Percentiles rank a stretch among this genome's conserved stretches.
Evolutionary conservation across 2,797 vertebrate genomes (phyloP).

Genomic region (Anabas testudineus): DNA sequence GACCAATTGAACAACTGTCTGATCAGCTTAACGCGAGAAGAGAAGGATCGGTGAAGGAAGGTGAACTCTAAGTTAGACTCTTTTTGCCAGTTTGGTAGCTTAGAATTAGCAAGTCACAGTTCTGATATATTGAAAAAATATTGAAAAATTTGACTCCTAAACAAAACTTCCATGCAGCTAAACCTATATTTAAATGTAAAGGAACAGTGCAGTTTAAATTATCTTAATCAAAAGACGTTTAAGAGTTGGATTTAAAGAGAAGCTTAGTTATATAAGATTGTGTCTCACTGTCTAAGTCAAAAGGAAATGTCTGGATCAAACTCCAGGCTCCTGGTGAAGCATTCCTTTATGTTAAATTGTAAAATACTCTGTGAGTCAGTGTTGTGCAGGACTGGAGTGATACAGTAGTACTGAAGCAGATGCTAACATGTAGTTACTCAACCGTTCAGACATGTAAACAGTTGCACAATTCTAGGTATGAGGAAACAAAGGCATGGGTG

Average conservation of each 20-base stretch:
- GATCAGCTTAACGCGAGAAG: constrained; percentile 26
- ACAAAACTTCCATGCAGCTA: constrained; percentile 10
- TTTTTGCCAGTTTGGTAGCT: constrained; percentile 24
- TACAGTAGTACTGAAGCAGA: constrained; percentile 35
- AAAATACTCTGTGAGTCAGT: background rate
- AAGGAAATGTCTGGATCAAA: background rate
- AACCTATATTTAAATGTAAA: background rate
- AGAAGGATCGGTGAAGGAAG: constrained; percentile 2
- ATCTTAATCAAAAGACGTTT: background rate
- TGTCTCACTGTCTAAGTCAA: background rate
- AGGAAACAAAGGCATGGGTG: constrained; percentile 29
- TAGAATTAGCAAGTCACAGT: constrained; percentile 11
- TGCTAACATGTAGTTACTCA: constrained; percentile 31
- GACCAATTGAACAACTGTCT: constrained; percentile 32
- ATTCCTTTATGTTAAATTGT: constrained; percentile 2
- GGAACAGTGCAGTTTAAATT: too few species aligned
- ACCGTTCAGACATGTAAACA: constrained; percentile 62
- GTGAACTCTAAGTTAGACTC: constrained; percentile 6
- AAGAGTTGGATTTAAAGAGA: too few species aligned
- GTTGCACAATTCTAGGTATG: constrained; percentile 40
- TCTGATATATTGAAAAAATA: constrained; percentile 5
- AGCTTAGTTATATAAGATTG: too few species aligned
- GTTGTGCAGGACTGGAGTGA: constrained; percentile 17
- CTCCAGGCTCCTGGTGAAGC: background rate
- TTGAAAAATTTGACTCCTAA: constrained; percentile 5